Evolutionary conservation across 35 echinoderm and acorn worm species (phyloP).

Genomic region (Apostichopus californicus): DNA sequence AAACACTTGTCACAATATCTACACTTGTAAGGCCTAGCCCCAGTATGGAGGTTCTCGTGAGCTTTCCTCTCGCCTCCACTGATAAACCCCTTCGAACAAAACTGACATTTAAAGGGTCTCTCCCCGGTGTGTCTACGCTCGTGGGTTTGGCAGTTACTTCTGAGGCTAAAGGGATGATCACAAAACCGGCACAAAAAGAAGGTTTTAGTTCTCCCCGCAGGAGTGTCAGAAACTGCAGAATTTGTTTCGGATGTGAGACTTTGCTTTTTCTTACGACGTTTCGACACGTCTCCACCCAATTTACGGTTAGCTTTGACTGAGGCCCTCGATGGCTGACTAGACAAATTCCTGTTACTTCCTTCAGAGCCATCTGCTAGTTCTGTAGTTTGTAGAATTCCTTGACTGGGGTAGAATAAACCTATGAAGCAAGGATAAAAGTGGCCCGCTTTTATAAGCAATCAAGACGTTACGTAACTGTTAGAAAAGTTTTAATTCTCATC

Average conservation of each 20-base stretch:
- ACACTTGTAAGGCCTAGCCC: constrained; percentile 33
- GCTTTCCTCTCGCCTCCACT: neutral
- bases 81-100: constrained; percentile 5
- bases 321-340: neutral
- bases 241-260: neutral
- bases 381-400: neutral
- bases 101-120: constrained; percentile 17
- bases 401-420: neutral
- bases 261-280: neutral
- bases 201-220: neutral
- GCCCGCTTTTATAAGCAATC: too few species aligned
- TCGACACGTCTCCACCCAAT: neutral
- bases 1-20: neutral
- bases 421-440: constrained; percentile 12
- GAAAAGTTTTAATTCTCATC: too few species aligned
- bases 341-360: neutral
- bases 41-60: constrained; percentile 26
- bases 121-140: constrained; percentile 48
- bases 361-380: neutral
- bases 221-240: neutral
- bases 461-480: too few species aligned
- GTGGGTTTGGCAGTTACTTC: neutral
- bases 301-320: neutral
- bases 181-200: constrained; percentile 12
- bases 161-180: neutral